Percentiles rank a stretch among this genome's conserved stretches.
Conservation (phyloP, 2,888 invertebrate genomes). For the Monochamus alternatus region DNA sequence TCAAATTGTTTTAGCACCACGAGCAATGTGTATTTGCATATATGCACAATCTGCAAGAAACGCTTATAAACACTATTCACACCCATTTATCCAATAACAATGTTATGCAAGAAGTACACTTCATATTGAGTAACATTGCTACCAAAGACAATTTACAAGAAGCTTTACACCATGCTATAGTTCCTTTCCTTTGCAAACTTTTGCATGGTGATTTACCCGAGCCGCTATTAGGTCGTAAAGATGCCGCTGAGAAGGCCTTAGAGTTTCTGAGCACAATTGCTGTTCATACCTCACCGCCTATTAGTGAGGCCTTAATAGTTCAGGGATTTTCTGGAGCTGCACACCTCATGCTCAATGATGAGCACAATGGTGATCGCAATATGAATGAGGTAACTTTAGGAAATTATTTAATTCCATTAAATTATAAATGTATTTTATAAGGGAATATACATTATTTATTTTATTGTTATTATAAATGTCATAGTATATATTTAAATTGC, state of each 20-base stretch:
- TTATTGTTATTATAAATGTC: no score
- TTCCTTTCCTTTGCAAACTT: conserved; percentile 50
- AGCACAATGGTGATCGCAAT: conserved; percentile 45
- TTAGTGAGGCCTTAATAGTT: conserved; percentile 49
- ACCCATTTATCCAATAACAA: conserved; percentile 40
- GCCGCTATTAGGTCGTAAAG: conserved; percentile 41
- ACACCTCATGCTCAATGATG: conserved; percentile 38
- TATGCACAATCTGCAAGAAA: conserved; percentile 40
- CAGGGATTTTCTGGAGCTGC: conserved; percentile 51
- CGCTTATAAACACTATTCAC: conserved; percentile 35
- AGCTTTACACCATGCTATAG: conserved; percentile 48
- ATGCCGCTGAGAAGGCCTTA: conserved; percentile 46
- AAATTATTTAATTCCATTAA: no score
- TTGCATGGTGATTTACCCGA: conserved; percentile 47
- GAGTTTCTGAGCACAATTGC: conserved; percentile 54
- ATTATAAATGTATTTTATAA: no score
- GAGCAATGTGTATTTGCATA: conserved; percentile 37
- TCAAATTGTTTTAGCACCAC: conserved; percentile 38
- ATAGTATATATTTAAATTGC: no score
- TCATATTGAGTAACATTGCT: conserved; percentile 51
- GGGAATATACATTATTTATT: no score
- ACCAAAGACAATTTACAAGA: conserved; percentile 46
- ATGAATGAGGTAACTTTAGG: conserved; percentile 47
- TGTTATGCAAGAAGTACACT: conserved; percentile 54
- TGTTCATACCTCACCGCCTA: conserved; percentile 46